Conservation (phyloP, 64 coral and sea anemone genomes). For the Montipora cactus region DNA sequence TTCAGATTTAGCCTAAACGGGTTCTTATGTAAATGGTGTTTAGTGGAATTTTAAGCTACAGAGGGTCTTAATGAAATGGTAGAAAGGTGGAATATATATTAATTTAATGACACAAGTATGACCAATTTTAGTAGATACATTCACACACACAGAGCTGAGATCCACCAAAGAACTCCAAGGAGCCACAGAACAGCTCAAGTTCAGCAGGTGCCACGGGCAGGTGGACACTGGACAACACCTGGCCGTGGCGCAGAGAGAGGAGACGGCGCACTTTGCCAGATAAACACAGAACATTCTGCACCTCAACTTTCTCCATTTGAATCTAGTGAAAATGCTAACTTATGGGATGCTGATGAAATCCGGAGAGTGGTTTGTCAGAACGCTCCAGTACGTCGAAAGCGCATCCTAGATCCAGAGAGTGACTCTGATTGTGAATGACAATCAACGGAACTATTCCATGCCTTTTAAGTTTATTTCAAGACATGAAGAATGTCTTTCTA, state of each 20-base stretch:
- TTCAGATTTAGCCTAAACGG: background rate
- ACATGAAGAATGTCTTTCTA: background rate
- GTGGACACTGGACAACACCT: background rate
- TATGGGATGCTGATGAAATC: background rate
- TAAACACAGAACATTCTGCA: background rate
- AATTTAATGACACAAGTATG: background rate
- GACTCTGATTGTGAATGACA: background rate
- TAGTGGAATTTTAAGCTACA: background rate
- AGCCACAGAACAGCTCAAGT: too few relatives aligned
- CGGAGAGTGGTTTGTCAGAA: background rate
- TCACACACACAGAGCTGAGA: too few relatives aligned
- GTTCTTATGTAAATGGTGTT: background rate
- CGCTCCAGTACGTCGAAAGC: background rate
- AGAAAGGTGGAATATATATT: background rate
- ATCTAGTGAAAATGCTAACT: background rate
- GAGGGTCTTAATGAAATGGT: background rate
- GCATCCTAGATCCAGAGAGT: background rate
- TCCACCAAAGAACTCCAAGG: too few relatives aligned
- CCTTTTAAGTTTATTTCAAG: background rate
- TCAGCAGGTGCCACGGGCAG: too few relatives aligned
- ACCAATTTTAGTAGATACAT: background rate
- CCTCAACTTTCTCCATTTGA: background rate
- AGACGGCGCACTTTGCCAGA: background rate
- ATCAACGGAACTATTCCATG: background rate
- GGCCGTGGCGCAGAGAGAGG: background rate